phyloP scores from a whole-genome alignment of 2,888 invertebrate genomes.

The Microplitis deprimator region DNA sequence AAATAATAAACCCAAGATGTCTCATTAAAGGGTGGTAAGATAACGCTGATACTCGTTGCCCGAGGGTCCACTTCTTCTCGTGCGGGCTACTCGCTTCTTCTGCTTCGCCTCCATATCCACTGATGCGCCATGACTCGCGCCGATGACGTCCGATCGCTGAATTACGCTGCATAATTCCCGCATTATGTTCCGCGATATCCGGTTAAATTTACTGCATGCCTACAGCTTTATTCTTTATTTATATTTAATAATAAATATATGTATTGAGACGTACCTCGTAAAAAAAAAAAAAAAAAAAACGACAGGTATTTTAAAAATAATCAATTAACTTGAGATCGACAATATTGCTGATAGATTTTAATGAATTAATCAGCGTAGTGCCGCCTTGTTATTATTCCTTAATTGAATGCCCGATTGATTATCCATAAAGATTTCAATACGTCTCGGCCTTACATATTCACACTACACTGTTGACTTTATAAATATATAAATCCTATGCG shows the following conservation, averaged over 20 bases:
- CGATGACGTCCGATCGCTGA: slow-evolving; percentile 59
- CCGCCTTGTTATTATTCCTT: slow-evolving; percentile 62
- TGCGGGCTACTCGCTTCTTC: slow-evolving; percentile 49
- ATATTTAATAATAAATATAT: background rate
- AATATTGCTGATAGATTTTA: slow-evolving; percentile 39
- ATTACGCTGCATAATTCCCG: slow-evolving; percentile 59
- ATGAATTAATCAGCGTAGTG: slow-evolving; percentile 58
- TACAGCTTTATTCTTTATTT: slow-evolving; percentile 13
- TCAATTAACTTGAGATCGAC: slow-evolving; percentile 22
- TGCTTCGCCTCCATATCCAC: slow-evolving; percentile 51
- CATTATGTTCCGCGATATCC: slow-evolving; percentile 59
- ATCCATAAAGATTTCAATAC: slow-evolving; percentile 54
- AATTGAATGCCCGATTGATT: slow-evolving; percentile 63
- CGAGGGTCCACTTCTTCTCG: slow-evolving; percentile 37
- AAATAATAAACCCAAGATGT: slow-evolving; percentile 65
- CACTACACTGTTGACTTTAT: background rate
- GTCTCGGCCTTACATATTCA: slow-evolving; percentile 9
- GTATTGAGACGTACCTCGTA: background rate
- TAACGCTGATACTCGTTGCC: slow-evolving; percentile 51
- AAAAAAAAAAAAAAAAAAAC: no score
- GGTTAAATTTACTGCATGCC: slow-evolving; percentile 44
- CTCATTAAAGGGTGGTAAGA: slow-evolving; percentile 62
- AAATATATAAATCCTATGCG: background rate
- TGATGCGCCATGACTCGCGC: slow-evolving; percentile 34
- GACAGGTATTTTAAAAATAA: no score